phyloP scores from a whole-genome alignment of 1,140 invertebrate species.

The Semibalanus balanoides region DNA sequence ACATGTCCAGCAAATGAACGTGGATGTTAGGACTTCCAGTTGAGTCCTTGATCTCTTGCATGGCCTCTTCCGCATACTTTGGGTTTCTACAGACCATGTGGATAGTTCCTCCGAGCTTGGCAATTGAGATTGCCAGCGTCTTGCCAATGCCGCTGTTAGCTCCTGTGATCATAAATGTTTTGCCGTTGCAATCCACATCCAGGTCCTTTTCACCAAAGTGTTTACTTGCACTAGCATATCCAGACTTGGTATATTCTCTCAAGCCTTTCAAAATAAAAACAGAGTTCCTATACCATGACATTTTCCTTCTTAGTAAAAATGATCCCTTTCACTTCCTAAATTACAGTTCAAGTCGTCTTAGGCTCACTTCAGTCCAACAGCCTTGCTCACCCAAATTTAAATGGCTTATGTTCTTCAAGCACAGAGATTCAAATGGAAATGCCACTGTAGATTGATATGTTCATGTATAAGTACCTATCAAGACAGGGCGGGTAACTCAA shows the following conservation, averaged over 20 bases:
- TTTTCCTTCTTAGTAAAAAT: neutral
- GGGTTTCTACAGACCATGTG: slow-evolving; percentile 36
- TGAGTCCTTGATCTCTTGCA: slow-evolving; percentile 26
- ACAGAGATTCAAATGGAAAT: too few relatives aligned
- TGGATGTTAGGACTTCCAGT: slow-evolving; percentile 32
- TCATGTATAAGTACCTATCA: too few relatives aligned
- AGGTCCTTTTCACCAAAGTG: slow-evolving; percentile 32
- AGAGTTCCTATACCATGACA: slow-evolving; percentile 6
- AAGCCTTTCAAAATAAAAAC: neutral
- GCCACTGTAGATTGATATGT: too few relatives aligned
- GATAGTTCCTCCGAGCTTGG: slow-evolving; percentile 30
- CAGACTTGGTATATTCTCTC: slow-evolving; percentile 14
- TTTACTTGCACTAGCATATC: slow-evolving; percentile 31
- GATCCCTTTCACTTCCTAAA: too few relatives aligned
- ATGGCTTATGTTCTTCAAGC: too few relatives aligned
- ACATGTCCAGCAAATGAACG: slow-evolving; percentile 34
- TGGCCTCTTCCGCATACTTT: slow-evolving; percentile 21
- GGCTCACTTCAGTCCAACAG: too few relatives aligned
- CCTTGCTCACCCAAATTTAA: too few relatives aligned
- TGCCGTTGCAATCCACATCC: slow-evolving; percentile 30
- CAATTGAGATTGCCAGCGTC: slow-evolving; percentile 24
- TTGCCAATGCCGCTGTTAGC: slow-evolving; percentile 36
- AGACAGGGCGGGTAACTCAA: too few relatives aligned
- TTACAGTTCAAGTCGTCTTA: too few relatives aligned
- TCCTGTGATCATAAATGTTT: slow-evolving; percentile 34